Conservation (phyloP, 2,888 invertebrate genomes). For the Oscheius sp. region DNA sequence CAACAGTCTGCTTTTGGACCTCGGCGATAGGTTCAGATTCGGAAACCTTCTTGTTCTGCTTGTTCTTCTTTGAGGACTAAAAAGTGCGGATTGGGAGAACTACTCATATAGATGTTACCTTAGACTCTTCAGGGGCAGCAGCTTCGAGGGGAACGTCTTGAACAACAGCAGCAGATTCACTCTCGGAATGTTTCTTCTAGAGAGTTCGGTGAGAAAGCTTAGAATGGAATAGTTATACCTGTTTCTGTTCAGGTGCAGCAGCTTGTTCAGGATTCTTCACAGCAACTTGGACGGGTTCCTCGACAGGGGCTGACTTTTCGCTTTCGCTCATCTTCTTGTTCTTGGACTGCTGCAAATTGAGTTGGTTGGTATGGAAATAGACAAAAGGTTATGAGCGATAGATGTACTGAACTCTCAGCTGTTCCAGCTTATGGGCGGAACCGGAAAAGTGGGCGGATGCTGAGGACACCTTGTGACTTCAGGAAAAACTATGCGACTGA, state of each 20-base stretch:
- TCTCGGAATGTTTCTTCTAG: not conserved
- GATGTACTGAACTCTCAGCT: constrained; percentile 30
- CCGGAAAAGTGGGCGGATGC: constrained; percentile 20
- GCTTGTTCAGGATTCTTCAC: constrained; percentile 1
- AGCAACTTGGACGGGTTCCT: constrained; percentile 17
- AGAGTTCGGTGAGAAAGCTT: not conserved
- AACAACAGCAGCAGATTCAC: constrained; percentile 27
- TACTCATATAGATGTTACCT: constrained; percentile 8
- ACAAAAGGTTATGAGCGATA: constrained; percentile 3
- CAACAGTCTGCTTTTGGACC: not conserved
- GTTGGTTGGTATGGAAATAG: not conserved
- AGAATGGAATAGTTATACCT: not conserved
- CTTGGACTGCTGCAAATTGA: constrained; percentile 19
- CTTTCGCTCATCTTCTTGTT: constrained; percentile 25
- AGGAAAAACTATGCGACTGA: constrained; percentile 31
- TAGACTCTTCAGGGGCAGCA: constrained; percentile 20
- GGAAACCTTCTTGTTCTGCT: constrained; percentile 48
- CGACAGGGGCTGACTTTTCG: constrained; percentile 9
- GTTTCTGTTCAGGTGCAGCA: constrained; percentile 1
- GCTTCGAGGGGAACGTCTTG: constrained; percentile 23
- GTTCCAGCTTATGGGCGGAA: constrained; percentile 28
- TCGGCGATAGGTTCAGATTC: constrained; percentile 42
- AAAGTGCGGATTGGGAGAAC: not conserved
- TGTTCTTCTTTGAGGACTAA: constrained; percentile 36
- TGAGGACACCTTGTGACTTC: constrained; percentile 16